A percentile compares a stretch with the other conserved stretches of the same genome.
Evolutionary conservation across 2,797 vertebrate species (phyloP).

Genomic region (Lepidocolaptes lacrymiger): DNA sequence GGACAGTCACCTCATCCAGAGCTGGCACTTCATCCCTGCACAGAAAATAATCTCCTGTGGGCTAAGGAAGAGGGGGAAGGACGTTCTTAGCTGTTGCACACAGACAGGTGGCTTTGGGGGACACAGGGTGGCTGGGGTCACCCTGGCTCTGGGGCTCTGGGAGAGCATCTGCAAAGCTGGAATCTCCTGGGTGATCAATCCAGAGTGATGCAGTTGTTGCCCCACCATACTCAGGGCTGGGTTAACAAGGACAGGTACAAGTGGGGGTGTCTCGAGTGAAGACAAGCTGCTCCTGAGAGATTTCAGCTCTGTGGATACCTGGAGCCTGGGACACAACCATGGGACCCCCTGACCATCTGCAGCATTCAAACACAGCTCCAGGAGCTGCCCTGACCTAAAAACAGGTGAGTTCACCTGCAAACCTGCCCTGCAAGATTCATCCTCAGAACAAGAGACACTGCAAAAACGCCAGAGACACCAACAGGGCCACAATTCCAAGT

Average conservation of each 20-base stretch:
- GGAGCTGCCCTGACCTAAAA: neutral
- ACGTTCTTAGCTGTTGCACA: neutral
- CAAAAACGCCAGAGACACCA: neutral
- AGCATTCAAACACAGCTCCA: neutral
- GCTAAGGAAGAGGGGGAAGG: neutral
- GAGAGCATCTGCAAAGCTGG: neutral
- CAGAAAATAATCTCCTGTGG: neutral
- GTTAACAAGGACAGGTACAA: no score
- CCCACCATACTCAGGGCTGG: neutral
- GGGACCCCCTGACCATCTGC: neutral
- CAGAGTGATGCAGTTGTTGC: no score
- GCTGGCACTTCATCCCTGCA: neutral
- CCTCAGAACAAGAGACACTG: neutral
- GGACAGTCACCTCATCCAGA: neutral
- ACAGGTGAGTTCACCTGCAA: no score
- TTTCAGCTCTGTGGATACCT: accelerated
- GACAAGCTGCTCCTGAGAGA: neutral
- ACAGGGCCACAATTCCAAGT: accelerated
- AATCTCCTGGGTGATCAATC: neutral
- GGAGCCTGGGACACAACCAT: accelerated
- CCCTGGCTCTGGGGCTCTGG: neutral
- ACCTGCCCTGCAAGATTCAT: neutral
- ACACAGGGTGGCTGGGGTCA: accelerated
- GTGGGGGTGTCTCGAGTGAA: neutral
- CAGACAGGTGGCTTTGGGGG: no score